phyloP scores from a whole-genome alignment of 2,888 invertebrate species.

The Drosophila austrosaltans region DNA sequence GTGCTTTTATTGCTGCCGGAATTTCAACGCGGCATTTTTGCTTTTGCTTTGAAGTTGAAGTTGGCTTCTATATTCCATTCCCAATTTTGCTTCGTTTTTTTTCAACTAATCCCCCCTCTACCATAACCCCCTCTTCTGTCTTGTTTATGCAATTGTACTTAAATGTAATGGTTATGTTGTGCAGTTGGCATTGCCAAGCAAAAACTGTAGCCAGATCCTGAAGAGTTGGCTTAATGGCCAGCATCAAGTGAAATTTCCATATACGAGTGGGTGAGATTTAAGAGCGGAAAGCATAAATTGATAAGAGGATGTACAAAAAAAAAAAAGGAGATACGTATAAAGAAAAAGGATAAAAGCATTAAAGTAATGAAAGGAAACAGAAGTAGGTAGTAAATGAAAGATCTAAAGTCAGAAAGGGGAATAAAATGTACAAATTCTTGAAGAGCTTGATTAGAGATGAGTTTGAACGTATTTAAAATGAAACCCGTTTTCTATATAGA shows the following conservation, averaged over 20 bases:
- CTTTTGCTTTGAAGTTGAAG: constrained; percentile 67
- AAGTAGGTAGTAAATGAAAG: background rate
- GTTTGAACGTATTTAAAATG: too few species aligned
- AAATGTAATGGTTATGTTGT: constrained; percentile 70
- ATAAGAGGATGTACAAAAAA: constrained; percentile 3
- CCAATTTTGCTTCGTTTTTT: constrained; percentile 14
- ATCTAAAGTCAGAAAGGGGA: background rate
- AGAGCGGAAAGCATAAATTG: constrained; percentile 8
- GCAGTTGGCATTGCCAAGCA: constrained; percentile 29
- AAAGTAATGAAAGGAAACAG: constrained; percentile 8
- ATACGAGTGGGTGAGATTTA: constrained; percentile 9
- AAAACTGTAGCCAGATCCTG: background rate
- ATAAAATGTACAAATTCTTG: background rate
- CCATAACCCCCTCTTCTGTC: background rate
- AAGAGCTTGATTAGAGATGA: background rate
- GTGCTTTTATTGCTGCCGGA: constrained; percentile 75
- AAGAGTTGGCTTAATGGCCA: constrained; percentile 39
- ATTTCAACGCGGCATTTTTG: constrained; percentile 65
- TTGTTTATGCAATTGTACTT: constrained; percentile 71
- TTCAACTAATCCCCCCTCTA: background rate
- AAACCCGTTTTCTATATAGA: too few species aligned
- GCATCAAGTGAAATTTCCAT: constrained; percentile 44
- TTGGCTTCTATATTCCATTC: constrained; percentile 32
- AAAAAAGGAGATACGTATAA: background rate
- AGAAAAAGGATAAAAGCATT: background rate